Evolutionary conservation across 2,797 vertebrate species (phyloP), one percentile per base, ranked within the genome.

Genomic region (Micrastur ruficollis): DNA sequence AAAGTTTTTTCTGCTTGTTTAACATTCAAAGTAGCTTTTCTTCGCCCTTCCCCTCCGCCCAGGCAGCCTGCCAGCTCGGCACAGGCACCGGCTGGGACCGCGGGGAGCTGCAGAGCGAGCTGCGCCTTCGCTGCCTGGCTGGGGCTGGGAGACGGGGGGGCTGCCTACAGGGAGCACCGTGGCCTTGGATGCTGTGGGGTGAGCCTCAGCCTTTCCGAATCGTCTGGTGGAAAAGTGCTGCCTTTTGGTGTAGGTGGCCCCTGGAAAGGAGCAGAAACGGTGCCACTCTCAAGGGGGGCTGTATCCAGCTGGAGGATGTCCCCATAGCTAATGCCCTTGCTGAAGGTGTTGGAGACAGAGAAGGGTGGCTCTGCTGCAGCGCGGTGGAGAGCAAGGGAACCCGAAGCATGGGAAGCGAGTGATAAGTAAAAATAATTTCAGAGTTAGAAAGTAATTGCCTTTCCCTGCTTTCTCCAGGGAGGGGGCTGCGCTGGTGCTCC

Each of bases 401-500:
- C 46, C 0, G 0, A 29, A 49, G 61, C 6, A 7, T 4, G 46
- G 66, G 31, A 14, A 75, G 47, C 0, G 1, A 81, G 34, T 6
- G 31, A 27, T 31, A 20, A 89, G 22, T 6, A 34, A 83, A 81
- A 67, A 29, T 44, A 1, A 19, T 58, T 71, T 70, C 29, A 11
- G 31, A 42, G 19, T 44, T 63, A 22, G 20, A 40, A 87, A 34
- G 9, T 6, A 44, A 19, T 14, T 5, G 9, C 31, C 4, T 8
- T 88, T 86, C 12, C 61, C 36, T 9, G 42, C 36, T 59, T 80
- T 71, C n/a, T 74, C 22, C 14, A 16, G 46, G 4, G 10, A 19
- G 31, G 17, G 26, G 34, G 23, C 12, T 34, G 66, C 7, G 0
- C 40, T 40, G 19, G 42, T 87, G 59, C 73, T 40, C 19, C 8